These are phyloP conservation scores for Telmatherina bonti DNA, from an alignment of 2,797 vertebrate genomes.

Conservation along the genomic window DNA sequence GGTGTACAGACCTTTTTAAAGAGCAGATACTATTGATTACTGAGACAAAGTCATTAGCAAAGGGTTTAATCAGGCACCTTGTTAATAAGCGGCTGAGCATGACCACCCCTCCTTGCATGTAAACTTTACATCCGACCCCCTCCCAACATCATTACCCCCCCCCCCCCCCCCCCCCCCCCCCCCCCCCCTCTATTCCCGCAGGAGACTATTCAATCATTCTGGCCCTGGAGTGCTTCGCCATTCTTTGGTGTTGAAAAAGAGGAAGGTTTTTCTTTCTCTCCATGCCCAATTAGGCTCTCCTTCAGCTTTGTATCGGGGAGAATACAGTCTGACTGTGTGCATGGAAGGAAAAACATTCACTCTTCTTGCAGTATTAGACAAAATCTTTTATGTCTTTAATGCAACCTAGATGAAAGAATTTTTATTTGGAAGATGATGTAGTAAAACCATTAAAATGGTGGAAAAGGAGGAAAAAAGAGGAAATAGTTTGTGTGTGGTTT, in stretches of 20 bases:
- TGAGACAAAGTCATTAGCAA: slow-evolving; percentile 80
- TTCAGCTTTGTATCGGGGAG: slow-evolving; percentile 57
- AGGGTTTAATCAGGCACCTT: slow-evolving; percentile 80
- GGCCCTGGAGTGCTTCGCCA: slow-evolving; percentile 69
- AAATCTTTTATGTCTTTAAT: slow-evolving; percentile 18
- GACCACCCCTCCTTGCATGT: slow-evolving; percentile 64
- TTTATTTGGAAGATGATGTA: slow-evolving; percentile 11
- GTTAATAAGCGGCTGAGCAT: slow-evolving; percentile 78
- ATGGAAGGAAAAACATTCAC: slow-evolving; percentile 55
- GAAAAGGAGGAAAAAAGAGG: too few relatives aligned
- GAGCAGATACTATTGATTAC: slow-evolving; percentile 82
- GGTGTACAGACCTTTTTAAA: slow-evolving; percentile 73
- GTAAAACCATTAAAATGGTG: neutral
- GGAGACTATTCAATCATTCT: slow-evolving; percentile 77
- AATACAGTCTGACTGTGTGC: slow-evolving; percentile 49
- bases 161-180: slow-evolving; percentile 10
- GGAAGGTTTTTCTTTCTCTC: slow-evolving; percentile 72
- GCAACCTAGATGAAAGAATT: slow-evolving; percentile 18
- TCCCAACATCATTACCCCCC: slow-evolving; percentile 8
- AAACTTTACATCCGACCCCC: slow-evolving; percentile 41
- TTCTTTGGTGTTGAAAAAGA: slow-evolving; percentile 74
- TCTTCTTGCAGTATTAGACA: slow-evolving; percentile 55
- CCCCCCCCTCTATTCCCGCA: slow-evolving; percentile 58
- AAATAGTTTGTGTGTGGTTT: neutral
- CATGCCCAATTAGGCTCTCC: slow-evolving; percentile 77